phyloP scores from a whole-genome alignment of 2,888 invertebrate species.

The Ormyrus labotus region DNA sequence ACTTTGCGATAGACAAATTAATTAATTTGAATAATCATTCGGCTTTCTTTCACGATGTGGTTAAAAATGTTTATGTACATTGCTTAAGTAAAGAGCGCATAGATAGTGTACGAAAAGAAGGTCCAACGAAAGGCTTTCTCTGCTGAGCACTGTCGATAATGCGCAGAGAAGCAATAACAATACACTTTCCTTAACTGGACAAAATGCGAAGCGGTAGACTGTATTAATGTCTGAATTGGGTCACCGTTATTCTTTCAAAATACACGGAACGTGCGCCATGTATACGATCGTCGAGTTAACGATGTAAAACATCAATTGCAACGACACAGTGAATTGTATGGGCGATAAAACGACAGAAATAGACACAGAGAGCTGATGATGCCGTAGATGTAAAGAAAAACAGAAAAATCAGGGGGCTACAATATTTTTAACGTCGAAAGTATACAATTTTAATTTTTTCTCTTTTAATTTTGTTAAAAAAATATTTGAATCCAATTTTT shows the following conservation, averaged over 20 bases:
- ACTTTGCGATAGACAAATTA: no score
- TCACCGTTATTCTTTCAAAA: slow-evolving; percentile 20
- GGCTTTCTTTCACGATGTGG: not conserved
- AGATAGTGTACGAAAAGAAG: no score
- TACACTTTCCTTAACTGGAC: slow-evolving; percentile 15
- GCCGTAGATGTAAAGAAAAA: slow-evolving; percentile 1
- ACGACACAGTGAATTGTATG: slow-evolving; percentile 46
- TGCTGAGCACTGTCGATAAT: slow-evolving; percentile 9
- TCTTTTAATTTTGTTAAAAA: no score
- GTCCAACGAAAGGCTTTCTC: not conserved
- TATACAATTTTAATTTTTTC: no score
- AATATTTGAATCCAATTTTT: no score
- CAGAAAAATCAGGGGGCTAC: not conserved
- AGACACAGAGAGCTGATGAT: slow-evolving; percentile 24
- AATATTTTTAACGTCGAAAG: no score
- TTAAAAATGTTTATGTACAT: not conserved
- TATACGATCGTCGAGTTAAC: slow-evolving; percentile 29
- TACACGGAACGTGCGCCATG: slow-evolving; percentile 48
- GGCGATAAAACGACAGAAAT: slow-evolving; percentile 36
- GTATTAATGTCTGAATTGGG: slow-evolving; percentile 17
- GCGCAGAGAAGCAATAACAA: slow-evolving; percentile 18
- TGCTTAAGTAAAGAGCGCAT: not conserved
- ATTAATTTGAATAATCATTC: not conserved
- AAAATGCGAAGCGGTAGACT: slow-evolving; percentile 9
- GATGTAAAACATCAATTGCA: slow-evolving; percentile 49